These are phyloP conservation scores for Drosophila bipectinata DNA, from an alignment of 1,140 invertebrate genomes.

Conservation along the genomic window DNA sequence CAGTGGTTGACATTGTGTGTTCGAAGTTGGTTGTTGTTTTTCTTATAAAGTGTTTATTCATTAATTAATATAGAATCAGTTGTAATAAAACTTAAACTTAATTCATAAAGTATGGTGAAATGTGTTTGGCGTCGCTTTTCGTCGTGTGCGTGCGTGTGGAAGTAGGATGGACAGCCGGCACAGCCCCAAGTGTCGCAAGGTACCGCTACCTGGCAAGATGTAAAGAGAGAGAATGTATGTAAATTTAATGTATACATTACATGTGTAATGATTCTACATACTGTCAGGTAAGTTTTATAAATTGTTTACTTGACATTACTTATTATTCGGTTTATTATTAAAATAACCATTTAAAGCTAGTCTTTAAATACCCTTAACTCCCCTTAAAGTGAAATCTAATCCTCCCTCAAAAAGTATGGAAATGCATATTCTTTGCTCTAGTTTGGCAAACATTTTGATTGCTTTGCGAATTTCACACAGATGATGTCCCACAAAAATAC, in stretches of 20 bases:
- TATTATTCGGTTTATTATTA: no score
- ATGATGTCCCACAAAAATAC: conserved; percentile 9
- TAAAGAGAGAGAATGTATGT: not conserved
- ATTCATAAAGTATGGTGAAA: not conserved
- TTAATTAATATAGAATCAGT: not conserved
- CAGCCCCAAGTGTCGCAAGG: not conserved
- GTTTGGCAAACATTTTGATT: conserved; percentile 5
- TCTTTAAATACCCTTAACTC: not conserved
- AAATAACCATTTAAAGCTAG: not conserved
- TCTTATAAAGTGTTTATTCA: no score
- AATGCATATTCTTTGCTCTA: not conserved
- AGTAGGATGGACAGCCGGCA: no score
- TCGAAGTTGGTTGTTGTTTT: no score
- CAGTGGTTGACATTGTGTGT: not conserved
- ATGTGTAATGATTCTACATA: no score
- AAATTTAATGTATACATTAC: not conserved
- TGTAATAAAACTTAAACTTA: not conserved
- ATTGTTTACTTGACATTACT: no score
- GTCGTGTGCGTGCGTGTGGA: not conserved
- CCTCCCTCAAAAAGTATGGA: not conserved
- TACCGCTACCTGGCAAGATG: not conserved
- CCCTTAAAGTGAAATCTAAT: not conserved
- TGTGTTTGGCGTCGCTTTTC: not conserved
- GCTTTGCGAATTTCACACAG: conserved; percentile 5
- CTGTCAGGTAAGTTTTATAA: no score